Base-by-base conservation (phyloP, 1,140 invertebrate species). In the Oreohelix idahoensis region DNA sequence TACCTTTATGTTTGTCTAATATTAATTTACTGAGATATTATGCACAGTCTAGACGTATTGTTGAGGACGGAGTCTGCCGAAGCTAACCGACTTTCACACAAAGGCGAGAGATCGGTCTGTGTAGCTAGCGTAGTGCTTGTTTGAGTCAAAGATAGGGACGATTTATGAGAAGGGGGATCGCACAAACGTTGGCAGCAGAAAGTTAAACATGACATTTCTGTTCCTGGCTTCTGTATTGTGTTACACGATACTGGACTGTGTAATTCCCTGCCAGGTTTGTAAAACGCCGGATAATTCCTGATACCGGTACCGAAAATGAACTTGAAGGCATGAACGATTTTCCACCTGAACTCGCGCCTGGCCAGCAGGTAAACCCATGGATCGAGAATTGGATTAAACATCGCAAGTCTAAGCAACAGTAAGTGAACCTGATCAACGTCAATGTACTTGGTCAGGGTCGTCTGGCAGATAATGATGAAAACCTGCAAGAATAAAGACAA, bases 351-450 rank as follows among this genome's bases (percentile, higher is more conserved):
- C 83, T 89, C 87, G 26, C 88, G 66, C 10, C 89, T 85, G n/a
- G 89, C 84, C 1, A 93, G 87, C 79, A 93, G 92, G 86, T 93
- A 93, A n/a, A 93, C 92, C 92, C 92, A 93, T 23, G 92, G 92
- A 80, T 93, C 92, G 17, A 93, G 87, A 49, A 93, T 91, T 63
- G 92, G 92, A 87, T 93, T 93, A 71, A 93, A 86, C 26, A 92
- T 93, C 0, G 92, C 92, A 13, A 93, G 84, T 2, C 92, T 87
- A 15, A 93, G 89, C 79, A 92, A 87, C 10, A 92, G 83, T 39
- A 93, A 85, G 77, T 92, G 91, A 42, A 84, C 77, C 29, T 86
- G 74, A 42, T 88, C 83, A 58, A 89, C 89, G 39, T 87, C 74
- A 20, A 84, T 81, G 10, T 63, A n/a, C 1, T 73, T 75, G 4